Evolutionary conservation across 2,888 invertebrate species (phyloP), one percentile per base, ranked within the genome.

Genomic region (Villa cingulata): DNA sequence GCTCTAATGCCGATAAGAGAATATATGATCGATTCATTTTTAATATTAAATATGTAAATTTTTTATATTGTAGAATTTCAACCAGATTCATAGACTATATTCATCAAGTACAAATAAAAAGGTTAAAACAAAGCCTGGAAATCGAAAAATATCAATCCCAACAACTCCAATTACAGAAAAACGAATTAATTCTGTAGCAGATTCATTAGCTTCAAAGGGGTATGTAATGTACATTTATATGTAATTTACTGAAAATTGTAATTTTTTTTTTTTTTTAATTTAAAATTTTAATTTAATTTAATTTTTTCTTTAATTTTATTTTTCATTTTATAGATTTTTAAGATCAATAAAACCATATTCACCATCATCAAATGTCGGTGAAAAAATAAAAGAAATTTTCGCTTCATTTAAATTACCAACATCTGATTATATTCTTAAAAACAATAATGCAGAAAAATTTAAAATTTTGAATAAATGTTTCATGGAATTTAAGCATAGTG

Each of bases 311-410:
- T 6, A 23, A 23, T 6, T 23, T 23, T 6, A 23, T 32, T 32
- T 32, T 12, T 12, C 12, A 32, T 32, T 32, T 32, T 72, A 29
- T 61, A 88, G 89, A 45, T 90, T 89, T 63, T 68, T 88, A 36
- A 76, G 90, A 4, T 74, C 84, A 1, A 75, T 76, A 50, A 83
- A 81, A 58, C 70, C 81, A 4, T 95, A 94, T 66, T 62, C 67
- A 1, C 89, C 94, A 15, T 80, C 84, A 0, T 53, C 60, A 12
- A 75, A 89, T 65, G 78, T 80, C 4, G 70, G 72, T 9, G 70
- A 74, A 7, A 77, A 73, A 49, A 66, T 94, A 12, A 62, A 74
- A 5, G 65, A 70, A 39, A 76, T 90, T 46, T 81, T 81, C 55
- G 60, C 71, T 7, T 62, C 66, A 2, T 65, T 79, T 51, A 77